phyloP scores from a whole-genome alignment of 2,113 vertebrate species.

The Sander vitreus region DNA sequence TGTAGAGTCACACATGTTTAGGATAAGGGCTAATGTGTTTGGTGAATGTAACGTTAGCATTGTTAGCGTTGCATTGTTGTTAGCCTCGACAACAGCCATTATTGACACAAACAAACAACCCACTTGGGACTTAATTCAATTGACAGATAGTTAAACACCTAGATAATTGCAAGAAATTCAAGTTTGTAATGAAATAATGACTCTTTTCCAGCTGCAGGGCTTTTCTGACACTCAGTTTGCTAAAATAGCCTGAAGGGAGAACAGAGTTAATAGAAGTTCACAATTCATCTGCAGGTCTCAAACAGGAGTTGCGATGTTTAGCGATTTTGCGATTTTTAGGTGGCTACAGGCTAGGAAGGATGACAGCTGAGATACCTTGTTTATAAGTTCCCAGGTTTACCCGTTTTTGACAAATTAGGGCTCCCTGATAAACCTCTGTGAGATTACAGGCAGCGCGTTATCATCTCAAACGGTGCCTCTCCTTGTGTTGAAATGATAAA shows the following conservation, averaged over 20 bases:
- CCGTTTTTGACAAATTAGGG: background rate
- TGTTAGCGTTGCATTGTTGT: too few relatives aligned
- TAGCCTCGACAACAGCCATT: background rate
- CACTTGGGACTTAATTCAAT: background rate
- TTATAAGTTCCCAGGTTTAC: constrained; percentile 49
- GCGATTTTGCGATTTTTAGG: constrained; percentile 28
- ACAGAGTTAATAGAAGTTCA: background rate
- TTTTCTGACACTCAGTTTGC: background rate
- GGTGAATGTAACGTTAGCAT: too few relatives aligned
- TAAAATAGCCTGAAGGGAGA: background rate
- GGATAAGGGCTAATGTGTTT: too few relatives aligned
- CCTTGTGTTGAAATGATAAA: constrained; percentile 73
- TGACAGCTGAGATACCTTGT: constrained; percentile 46
- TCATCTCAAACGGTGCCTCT: constrained; percentile 69
- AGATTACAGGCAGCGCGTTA: constrained; percentile 71
- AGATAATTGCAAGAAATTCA: background rate
- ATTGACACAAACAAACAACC: constrained; percentile 1
- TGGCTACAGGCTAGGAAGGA: background rate
- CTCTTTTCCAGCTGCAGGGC: background rate
- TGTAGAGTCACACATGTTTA: constrained; percentile 47
- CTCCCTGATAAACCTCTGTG: constrained; percentile 60
- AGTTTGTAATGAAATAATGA: background rate
- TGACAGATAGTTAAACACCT: background rate
- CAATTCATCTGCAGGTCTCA: background rate
- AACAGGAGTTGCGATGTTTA: background rate